Base-by-base conservation (phyloP, 2,797 vertebrate species). In the Sparidentex hasta region DNA sequence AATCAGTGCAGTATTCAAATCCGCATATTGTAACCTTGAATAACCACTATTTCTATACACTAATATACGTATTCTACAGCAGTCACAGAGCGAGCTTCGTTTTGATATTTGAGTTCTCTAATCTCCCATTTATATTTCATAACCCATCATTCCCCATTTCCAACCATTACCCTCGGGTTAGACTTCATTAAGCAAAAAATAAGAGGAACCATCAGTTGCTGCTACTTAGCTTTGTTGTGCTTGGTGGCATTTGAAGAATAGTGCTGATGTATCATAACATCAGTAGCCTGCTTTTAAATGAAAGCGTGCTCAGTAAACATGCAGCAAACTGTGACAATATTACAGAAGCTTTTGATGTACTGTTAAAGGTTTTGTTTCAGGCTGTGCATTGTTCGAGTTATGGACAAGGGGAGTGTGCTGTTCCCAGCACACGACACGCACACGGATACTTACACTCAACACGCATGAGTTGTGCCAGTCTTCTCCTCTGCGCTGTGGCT, bases 391-490 rank as follows among this genome's bases (percentile, higher is more conserved):
- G 38, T 65, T 68, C 13, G 33, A 68, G 23, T 62, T 82, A 20
- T 65, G 61, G 48, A 74, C 80, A 50, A 71, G 44, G 51, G 51
- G 58, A 77, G 72, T 65, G 38, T 38, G 65, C 27, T 77, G 64
- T 73, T 68, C 44, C 20, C 56, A 66, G 46, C 63, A 76, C 65
- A 74, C 61, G 46, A 56, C 73, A 74, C 66, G 64, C 54, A 50
- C 84, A 85, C 13, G 57, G 79, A 84, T 71, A 72, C 72, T 66
- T 84, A 66, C 64, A 81, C 71, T 75, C 77, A 80, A 81, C 70
- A 72, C 80, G 84, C 83, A 90, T 87, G 90, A 90, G 78, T 81
- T 87, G 83, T 92, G 91, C 87, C 90, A 85, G 88, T 93, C 87
- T 91, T 85, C 78, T 86, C 57, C 80, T 82, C 63, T 73, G 73